Base-by-base conservation (phyloP, 2,888 invertebrate genomes). In the Beris chalybata region DNA sequence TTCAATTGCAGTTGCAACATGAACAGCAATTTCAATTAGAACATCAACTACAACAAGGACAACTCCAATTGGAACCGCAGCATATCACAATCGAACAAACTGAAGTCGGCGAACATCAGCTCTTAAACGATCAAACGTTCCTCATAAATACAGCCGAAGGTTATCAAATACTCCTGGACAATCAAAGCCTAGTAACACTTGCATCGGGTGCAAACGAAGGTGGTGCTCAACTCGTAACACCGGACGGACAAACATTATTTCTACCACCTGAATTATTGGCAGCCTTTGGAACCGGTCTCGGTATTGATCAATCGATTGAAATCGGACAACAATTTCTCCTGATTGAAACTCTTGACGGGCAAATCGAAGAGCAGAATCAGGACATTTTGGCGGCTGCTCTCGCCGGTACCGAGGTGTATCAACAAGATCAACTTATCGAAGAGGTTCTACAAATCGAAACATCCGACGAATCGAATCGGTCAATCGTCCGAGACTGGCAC, bases 311-410 rank as follows among this genome's bases (percentile, higher is more conserved):
- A 64, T 67, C 71, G 69, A 47, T 59, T 69, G 48, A 66, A 38
- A 69, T 67, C 29, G 53, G 65, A 15, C 44, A 64, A 53, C 57
- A 55, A 30, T 44, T 64, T 13, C 48, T 65, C 13, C n/a, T n/a
- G n/a, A 50, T 47, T 11, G 56, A 65, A 12, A 32, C 54, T 22
- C 43, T 66, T 47, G 57, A 64, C n/a, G 54, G 31, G 5, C 65
- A 57, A 57, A 64, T 67, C 38, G 63, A 63, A 4, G 68, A 81
- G 3, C 82, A 82, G 71, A 87, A 86, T 72, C 86, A 89, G 71
- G 91, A 91, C 75, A 88, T 91, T 71, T 79, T 91, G 53, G 89
- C 91, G 13, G 90, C 88, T 11, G 90, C 91, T 13, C 80, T 91
- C 53, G 90, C 90, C 0, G 88, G 89, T 73, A 89, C 89, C 22